phyloP scores from a whole-genome alignment of 2,113 vertebrate genomes.

The Dipodomys spectabilis region DNA sequence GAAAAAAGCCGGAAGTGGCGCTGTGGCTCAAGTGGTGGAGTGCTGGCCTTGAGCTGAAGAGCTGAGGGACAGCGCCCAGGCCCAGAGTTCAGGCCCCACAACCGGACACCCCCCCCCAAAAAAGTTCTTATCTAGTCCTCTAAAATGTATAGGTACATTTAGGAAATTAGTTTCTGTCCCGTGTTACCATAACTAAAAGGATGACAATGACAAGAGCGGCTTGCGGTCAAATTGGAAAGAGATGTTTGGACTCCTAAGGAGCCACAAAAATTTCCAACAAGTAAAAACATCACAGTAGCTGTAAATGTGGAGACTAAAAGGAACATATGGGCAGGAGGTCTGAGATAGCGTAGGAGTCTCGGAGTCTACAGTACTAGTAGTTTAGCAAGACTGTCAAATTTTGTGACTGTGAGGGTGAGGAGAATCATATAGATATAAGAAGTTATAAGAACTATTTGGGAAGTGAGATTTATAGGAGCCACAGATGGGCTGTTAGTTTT shows the following conservation, averaged over 20 bases:
- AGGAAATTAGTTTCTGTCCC: slow-evolving; percentile 10
- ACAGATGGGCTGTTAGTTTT: neutral
- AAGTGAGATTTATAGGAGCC: neutral
- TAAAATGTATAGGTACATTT: neutral
- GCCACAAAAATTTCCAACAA: neutral
- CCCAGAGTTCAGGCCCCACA: too few relatives aligned
- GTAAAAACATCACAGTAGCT: neutral
- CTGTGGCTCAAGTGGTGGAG: too few relatives aligned
- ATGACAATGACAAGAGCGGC: neutral
- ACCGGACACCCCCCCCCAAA: too few relatives aligned
- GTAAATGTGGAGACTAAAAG: neutral
- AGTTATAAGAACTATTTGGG: neutral
- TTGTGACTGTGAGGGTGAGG: neutral
- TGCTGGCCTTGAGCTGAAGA: too few relatives aligned
- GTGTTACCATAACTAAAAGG: neutral
- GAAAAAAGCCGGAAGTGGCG: too few relatives aligned
- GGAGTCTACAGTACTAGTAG: too few relatives aligned
- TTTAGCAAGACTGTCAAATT: too few relatives aligned
- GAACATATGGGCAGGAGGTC: neutral
- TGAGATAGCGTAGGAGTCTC: neutral
- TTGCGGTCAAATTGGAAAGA: neutral
- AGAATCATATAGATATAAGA: neutral
- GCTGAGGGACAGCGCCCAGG: too few relatives aligned
- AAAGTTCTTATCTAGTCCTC: neutral
- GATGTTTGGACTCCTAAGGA: neutral